Conservation (phyloP, 2,113 vertebrate genomes). For the Picathartes gymnocephalus region DNA sequence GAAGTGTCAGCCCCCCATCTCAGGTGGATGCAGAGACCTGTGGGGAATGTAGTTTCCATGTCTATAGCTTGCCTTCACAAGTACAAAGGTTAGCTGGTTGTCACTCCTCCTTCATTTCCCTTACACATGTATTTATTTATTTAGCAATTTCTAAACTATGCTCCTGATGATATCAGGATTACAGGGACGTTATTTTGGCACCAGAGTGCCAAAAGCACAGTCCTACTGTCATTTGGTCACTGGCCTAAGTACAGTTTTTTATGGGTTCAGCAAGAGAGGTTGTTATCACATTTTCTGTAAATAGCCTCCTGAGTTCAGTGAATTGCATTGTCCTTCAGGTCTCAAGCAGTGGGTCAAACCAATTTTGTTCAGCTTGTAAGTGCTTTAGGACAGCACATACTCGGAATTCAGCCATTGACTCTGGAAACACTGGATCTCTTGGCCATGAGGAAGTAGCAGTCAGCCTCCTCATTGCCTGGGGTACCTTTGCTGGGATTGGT, state of each 20-base stretch:
- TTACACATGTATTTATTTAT: not conserved
- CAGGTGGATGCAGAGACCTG: not conserved
- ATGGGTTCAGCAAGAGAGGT: not conserved
- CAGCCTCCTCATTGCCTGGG: not conserved
- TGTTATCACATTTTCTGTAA: not conserved
- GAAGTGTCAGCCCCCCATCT: not conserved
- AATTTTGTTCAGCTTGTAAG: not conserved
- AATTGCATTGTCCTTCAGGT: not conserved
- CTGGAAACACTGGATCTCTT: not conserved
- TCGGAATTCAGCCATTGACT: not conserved
- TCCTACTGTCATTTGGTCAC: not conserved
- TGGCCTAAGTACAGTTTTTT: not conserved
- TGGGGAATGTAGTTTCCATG: not conserved
- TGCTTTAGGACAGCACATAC: not conserved
- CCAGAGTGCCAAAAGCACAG: not conserved
- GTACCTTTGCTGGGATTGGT: not conserved
- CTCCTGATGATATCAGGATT: not conserved
- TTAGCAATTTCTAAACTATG: not conserved
- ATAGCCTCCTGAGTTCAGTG: not conserved
- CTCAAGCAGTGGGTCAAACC: not conserved
- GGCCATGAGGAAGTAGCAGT: not conserved
- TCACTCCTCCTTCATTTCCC: not conserved
- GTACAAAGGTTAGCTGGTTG: not conserved
- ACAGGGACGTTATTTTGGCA: not conserved
- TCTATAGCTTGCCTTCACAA: not conserved